Base-by-base conservation (phyloP, 2,797 vertebrate species). In the Aplochiton taeniatus region DNA sequence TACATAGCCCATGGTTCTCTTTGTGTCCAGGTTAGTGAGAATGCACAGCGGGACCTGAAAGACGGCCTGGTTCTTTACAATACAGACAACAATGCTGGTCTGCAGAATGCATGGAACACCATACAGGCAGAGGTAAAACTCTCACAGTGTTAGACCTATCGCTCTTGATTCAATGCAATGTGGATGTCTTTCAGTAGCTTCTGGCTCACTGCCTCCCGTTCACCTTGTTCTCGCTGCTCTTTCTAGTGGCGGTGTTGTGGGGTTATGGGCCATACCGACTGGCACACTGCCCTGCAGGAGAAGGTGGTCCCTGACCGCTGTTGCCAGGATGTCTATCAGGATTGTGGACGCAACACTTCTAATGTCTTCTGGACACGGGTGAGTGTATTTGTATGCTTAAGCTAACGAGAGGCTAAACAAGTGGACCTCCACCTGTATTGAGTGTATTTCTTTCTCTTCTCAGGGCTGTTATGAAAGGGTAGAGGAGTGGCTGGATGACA, bases 391-490 rank as follows among this genome's bases (percentile, higher is more conserved):
- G 55, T 14, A 6, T 8, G 11, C 45, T 58, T 31, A 55, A 18
- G 53, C 17, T 19, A 18, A 19, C 16, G 19, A 12, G 20, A 55
- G 12, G 9, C n/a, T 41, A 57, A 31, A 17, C 16, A 52, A 16
- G 8, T 2, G 31, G 10, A 4, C 41, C n/a, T 42, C 6, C 9
- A 49, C 20, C n/a, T 4, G 1, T 47, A 72, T 8, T 10, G 13
- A 42, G 14, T 43, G 9, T 43, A 4, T 72, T 14, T 55, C 0
- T 67, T 73, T 57, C 68, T 17, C 4, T 80, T 79, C 70, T 47
- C 81, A 97, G 97, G 97, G 97, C 12, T 99, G 97, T 88, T 99
- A 97, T 4, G 94, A 96, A 55, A 96, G 94, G 78, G 93, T 97
- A 16, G 95, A 95, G 88, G 92, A 89, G 68, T 99, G 96, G 96